These are phyloP conservation scores for Sweltsa coloradensis DNA, from an alignment of 1,140 invertebrate species.

Conservation along the genomic window DNA sequence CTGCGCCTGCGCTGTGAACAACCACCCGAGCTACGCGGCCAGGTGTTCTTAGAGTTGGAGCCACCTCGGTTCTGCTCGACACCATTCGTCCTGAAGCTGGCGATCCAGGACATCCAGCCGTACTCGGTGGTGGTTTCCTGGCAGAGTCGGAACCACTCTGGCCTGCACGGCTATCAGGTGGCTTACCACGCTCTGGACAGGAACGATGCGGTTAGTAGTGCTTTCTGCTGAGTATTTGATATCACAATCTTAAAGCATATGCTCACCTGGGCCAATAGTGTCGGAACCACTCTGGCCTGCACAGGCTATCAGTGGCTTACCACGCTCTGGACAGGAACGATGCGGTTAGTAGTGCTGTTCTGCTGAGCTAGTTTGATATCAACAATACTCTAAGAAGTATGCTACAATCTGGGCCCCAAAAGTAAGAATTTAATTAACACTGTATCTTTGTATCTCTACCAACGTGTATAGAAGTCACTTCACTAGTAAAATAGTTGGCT, in stretches of 20 bases:
- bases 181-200: slow-evolving; percentile 66
- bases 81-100: slow-evolving; percentile 64
- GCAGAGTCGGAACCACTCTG: slow-evolving; percentile 78
- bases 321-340: slow-evolving; percentile 53
- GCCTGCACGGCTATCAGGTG: slow-evolving; percentile 73
- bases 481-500: no score
- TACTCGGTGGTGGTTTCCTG: slow-evolving; percentile 78
- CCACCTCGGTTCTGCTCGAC: slow-evolving; percentile 62
- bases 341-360: slow-evolving; percentile 28
- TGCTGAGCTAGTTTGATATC: no score
- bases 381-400: no score
- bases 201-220: slow-evolving; percentile 36
- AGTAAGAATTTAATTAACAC: no score
- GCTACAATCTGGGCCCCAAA: no score
- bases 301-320: slow-evolving; percentile 76
- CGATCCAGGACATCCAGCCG: slow-evolving; percentile 77
- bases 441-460: no score
- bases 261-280: no score
- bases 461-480: no score
- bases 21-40: slow-evolving; percentile 60
- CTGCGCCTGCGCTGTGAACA: slow-evolving; percentile 53
- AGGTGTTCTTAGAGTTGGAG: slow-evolving; percentile 60
- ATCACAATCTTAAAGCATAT: no score
- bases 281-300: slow-evolving; percentile 71
- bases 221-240: not conserved